Base-by-base conservation (phyloP, 1,140 invertebrate genomes). In the Bombus ignitus region DNA sequence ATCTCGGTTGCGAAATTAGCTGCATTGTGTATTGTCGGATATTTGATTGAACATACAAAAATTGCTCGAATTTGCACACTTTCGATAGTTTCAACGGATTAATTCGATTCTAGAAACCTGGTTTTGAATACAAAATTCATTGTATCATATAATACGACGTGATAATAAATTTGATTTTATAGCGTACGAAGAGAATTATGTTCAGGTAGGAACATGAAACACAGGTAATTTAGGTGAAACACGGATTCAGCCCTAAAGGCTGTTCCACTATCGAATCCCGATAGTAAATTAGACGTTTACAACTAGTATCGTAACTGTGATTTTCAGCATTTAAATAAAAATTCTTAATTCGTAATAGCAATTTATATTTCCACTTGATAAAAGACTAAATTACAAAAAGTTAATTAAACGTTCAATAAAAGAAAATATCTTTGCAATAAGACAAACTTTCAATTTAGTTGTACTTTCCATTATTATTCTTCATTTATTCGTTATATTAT, bases 1-100 rank as follows among this genome's bases (percentile, higher is more conserved):
- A 0, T 6, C 13, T 15, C 15, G 3, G 0, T 47, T 47, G 44
- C 0, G 0, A 47, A 47, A 47, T 15, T 18, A 47, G 44, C 0
- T 15, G 44, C 44, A 1, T 44, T 4, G 3, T 44, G 2, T 5
- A 44, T 15, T 5, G 44, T 15, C 2, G 13, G 5, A 15, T 15
- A 47, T 47, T 47, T 15, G 3, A 47, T 47, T 15, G 44, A 15
- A 15, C 44, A 15, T 18, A 18, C 5, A 18, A 18, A 53, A 53
- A 53, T 53, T 53, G 5, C 18, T 53, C 6, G 1, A 6, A 53
- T 18, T 22, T 53, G 0, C 18, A 53, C 47, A 53, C 47, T 53
- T 47, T 47, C 18, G 15, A 53, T 53, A 18, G 15, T 5, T 47
- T 66, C 13, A 32, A 32, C 12, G 3, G 12, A 32, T 32, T 15